These are phyloP conservation scores for Empidonax traillii DNA, from an alignment of 2,113 vertebrate genomes.

Conservation along the genomic window DNA sequence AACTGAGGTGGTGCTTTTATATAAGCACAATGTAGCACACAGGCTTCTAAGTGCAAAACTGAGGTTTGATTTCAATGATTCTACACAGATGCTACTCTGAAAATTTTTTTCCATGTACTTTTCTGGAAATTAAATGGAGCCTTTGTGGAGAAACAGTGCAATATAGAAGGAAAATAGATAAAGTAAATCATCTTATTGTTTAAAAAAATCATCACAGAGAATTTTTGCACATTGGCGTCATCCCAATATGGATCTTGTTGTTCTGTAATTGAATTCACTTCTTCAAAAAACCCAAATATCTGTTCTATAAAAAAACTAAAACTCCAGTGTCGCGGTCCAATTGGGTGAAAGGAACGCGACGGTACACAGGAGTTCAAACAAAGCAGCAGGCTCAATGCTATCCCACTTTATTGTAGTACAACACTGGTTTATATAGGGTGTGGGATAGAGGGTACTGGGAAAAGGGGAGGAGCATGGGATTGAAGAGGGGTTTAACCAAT, in stretches of 20 bases:
- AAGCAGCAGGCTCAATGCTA: too few relatives aligned
- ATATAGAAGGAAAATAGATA: not conserved
- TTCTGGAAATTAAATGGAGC: not conserved
- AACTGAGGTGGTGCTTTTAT: not conserved
- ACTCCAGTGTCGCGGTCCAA: not conserved
- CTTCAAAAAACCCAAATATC: not conserved
- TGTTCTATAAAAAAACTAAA: not conserved
- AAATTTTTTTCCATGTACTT: not conserved
- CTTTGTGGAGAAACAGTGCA: not conserved
- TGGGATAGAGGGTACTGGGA: too few relatives aligned
- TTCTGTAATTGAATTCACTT: not conserved
- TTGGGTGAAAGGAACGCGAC: too few relatives aligned
- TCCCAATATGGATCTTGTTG: not conserved
- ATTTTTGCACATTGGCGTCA: not conserved
- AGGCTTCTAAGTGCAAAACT: not conserved
- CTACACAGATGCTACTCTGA: not conserved
- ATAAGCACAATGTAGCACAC: not conserved
- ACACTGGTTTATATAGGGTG: too few relatives aligned
- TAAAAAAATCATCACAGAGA: not conserved
- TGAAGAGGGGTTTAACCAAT: too few relatives aligned
- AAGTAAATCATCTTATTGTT: not conserved
- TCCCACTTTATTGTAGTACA: too few relatives aligned
- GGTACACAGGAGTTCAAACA: too few relatives aligned
- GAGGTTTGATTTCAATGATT: not conserved
- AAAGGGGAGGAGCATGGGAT: too few relatives aligned